Evolutionary conservation across 1,140 invertebrate genomes (phyloP).

Genomic region (Bombus picipes): DNA sequence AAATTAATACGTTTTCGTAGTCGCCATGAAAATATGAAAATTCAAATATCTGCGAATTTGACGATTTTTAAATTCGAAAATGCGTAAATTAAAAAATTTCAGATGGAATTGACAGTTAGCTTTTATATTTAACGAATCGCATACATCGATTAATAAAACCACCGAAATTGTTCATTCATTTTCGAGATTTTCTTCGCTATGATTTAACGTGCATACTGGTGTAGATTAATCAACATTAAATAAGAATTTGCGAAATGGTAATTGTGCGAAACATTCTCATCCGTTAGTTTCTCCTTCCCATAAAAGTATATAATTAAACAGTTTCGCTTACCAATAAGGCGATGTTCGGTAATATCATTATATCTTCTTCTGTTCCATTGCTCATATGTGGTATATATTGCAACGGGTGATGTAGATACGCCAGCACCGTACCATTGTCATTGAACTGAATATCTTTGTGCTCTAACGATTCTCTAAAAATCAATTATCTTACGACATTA

Average conservation of each 20-base stretch:
- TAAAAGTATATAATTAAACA: not conserved
- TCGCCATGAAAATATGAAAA: too few relatives aligned
- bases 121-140: too few relatives aligned
- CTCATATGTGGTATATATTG: constrained; percentile 88
- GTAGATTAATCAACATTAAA: not conserved
- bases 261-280: too few relatives aligned
- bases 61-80: too few relatives aligned
- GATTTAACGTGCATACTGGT: not conserved
- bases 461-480: constrained; percentile 86
- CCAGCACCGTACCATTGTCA: constrained; percentile 88
- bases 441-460: constrained; percentile 89
- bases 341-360: constrained; percentile 92
- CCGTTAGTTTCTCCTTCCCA: not conserved
- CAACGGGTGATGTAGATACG: constrained; percentile 87
- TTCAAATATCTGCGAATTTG: too few relatives aligned
- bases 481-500: not conserved
- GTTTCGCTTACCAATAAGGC: constrained; percentile 90
- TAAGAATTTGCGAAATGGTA: too few relatives aligned
- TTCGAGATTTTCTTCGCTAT: not conserved
- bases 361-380: constrained; percentile 88
- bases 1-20: not conserved
- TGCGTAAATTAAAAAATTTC: not conserved
- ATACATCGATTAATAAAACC: not conserved
- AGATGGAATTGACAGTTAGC: too few relatives aligned
- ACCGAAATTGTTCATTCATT: not conserved